Evolutionary conservation across 37 sponge, comb jelly and placozoan species (phyloP).

Genomic region (Ephydatia muelleri): DNA sequence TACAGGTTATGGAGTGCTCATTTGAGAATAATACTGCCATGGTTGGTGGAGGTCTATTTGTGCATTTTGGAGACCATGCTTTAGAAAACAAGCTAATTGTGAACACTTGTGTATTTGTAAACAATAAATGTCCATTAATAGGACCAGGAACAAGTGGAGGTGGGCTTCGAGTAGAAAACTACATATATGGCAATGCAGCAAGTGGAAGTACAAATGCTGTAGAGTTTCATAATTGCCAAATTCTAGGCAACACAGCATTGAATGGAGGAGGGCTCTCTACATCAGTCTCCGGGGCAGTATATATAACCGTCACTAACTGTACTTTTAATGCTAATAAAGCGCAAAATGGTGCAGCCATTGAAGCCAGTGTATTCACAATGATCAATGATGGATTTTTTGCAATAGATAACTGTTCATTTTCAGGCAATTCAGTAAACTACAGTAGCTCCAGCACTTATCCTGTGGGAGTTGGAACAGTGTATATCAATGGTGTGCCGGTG

Average conservation of each 20-base stretch:
- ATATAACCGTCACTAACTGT: not conserved
- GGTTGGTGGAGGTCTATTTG: slow-evolving; percentile 60
- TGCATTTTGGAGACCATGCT: slow-evolving; percentile 40
- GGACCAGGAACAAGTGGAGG: slow-evolving; percentile 40
- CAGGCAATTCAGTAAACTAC: slow-evolving; percentile 21
- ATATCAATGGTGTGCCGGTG: slow-evolving; percentile 27
- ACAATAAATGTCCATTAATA: too few species aligned
- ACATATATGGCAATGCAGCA: not conserved
- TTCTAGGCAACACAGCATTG: not conserved
- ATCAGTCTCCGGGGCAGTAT: not conserved
- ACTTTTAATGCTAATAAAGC: slow-evolving; percentile 31
- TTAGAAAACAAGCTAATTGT: slow-evolving; percentile 11
- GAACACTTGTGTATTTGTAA: slow-evolving; percentile 14
- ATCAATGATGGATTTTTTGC: slow-evolving; percentile 10
- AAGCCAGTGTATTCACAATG: not conserved
- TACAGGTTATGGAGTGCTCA: slow-evolving; percentile 21
- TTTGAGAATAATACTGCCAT: slow-evolving; percentile 33
- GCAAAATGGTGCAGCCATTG: slow-evolving; percentile 38
- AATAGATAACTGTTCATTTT: slow-evolving; percentile 16
- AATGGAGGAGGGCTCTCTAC: slow-evolving; percentile 57
- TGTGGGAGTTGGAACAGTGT: slow-evolving; percentile 41
- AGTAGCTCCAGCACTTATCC: not conserved
- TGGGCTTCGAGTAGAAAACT: slow-evolving; percentile 30
- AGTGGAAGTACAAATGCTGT: not conserved
- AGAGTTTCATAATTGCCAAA: not conserved